Conservation (phyloP, 2,888 invertebrate species). For the Eupeodes latifasciatus region DNA sequence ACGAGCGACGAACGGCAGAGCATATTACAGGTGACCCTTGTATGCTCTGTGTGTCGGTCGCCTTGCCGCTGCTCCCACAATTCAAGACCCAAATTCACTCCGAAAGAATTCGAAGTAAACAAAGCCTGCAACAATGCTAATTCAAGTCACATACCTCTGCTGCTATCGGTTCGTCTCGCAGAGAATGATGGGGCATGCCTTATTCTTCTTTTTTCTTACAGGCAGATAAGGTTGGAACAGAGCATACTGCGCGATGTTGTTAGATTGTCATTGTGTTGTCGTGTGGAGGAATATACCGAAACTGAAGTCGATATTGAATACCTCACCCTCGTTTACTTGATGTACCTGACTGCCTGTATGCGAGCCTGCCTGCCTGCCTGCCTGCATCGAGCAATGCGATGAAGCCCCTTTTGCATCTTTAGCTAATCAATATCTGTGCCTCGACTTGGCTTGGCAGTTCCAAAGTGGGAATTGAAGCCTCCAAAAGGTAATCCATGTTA, state of each 20-base stretch:
- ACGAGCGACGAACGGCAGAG: slow-evolving; percentile 16
- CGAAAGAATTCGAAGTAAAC: slow-evolving; percentile 49
- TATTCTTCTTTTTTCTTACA: slow-evolving; percentile 36
- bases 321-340: slow-evolving; percentile 65
- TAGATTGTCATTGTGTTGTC: slow-evolving; percentile 68
- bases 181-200: slow-evolving; percentile 56
- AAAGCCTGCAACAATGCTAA: slow-evolving; percentile 69
- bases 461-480: slow-evolving; percentile 70
- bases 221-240: slow-evolving; percentile 21
- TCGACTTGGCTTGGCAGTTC: slow-evolving; percentile 35
- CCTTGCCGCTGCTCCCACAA: slow-evolving; percentile 53
- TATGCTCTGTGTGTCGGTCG: slow-evolving; percentile 54
- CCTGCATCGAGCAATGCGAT: neutral
- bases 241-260: slow-evolving; percentile 47
- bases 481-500: slow-evolving; percentile 76
- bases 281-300: neutral
- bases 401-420: slow-evolving; percentile 61
- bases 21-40: slow-evolving; percentile 70
- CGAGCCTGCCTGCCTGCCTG: too few species aligned
- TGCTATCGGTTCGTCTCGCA: neutral
- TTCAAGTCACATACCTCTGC: slow-evolving; percentile 73
- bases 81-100: slow-evolving; percentile 63
- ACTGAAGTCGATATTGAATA: slow-evolving; percentile 20
- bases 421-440: slow-evolving; percentile 73
- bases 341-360: slow-evolving; percentile 29